phyloP scores from a whole-genome alignment of 2,113 vertebrate species.

The Nipponia nippon region DNA sequence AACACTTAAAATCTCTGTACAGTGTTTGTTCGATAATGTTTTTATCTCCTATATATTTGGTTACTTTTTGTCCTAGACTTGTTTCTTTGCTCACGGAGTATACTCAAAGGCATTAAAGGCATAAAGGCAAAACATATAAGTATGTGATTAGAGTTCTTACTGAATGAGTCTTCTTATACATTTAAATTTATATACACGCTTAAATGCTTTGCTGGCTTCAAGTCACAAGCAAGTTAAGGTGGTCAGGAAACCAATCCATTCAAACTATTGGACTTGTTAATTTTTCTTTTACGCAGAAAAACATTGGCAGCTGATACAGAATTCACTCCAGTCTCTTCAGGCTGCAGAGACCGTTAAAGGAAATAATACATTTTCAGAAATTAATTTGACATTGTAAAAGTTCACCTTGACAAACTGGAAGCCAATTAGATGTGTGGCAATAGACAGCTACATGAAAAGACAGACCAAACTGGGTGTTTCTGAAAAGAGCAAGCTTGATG shows the following conservation, averaged over 20 bases:
- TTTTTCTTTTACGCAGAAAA: not conserved
- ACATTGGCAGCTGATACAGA: not conserved
- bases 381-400: slow-evolving; percentile 54
- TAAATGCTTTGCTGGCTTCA: not conserved
- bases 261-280: not conserved
- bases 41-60: not conserved
- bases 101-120: not conserved
- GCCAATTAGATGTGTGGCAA: slow-evolving; percentile 31
- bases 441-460: slow-evolving; percentile 27
- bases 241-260: not conserved
- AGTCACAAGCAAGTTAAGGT: not conserved
- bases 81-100: not conserved
- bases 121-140: not conserved
- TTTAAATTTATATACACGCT: not conserved
- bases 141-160: not conserved
- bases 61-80: not conserved
- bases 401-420: slow-evolving; percentile 46
- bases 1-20: not conserved
- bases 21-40: not conserved
- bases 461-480: not conserved
- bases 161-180: not conserved
- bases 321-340: not conserved
- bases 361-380: slow-evolving; percentile 29
- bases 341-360: not conserved
- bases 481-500: slow-evolving; percentile 49